A percentile compares a stretch with the other conserved stretches of the same genome.
These are phyloP conservation scores for Arge pagana DNA, from an alignment of 2,888 invertebrate species.

Conservation along the genomic window DNA sequence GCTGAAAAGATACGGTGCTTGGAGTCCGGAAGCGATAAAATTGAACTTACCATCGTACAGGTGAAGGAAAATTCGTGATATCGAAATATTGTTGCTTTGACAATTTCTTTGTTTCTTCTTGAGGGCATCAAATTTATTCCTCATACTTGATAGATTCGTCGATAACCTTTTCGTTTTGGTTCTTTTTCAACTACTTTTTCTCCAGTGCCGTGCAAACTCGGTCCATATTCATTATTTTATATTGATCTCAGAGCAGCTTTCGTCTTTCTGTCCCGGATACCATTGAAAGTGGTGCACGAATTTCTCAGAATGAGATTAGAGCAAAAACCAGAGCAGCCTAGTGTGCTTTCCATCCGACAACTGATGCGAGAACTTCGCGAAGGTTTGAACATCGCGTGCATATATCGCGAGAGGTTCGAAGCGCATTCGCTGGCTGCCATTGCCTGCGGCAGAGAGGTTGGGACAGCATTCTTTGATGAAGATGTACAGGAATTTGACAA, in stretches of 20 bases:
- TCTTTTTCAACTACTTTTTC: too few relatives aligned
- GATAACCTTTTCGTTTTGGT: too few relatives aligned
- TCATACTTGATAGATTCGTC: too few relatives aligned
- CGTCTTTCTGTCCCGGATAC: constrained; percentile 82
- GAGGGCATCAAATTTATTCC: too few relatives aligned
- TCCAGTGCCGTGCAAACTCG: too few relatives aligned
- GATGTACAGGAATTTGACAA: constrained; percentile 75
- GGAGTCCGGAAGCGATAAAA: constrained; percentile 76
- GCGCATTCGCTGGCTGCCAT: constrained; percentile 68
- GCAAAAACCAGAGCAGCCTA: constrained; percentile 80
- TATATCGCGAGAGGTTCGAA: constrained; percentile 78
- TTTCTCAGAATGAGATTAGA: constrained; percentile 85
- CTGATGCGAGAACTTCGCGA: constrained; percentile 89
- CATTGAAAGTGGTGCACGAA: constrained; percentile 91
- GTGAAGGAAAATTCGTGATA: too few relatives aligned
- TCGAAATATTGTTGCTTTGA: too few relatives aligned
- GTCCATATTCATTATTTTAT: constrained; percentile 6
- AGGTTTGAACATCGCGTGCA: constrained; percentile 81
- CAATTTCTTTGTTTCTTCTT: too few relatives aligned
- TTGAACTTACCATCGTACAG: constrained; percentile 84
- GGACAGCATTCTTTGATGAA: constrained; percentile 60
- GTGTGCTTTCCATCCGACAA: constrained; percentile 85
- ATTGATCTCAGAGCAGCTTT: constrained; percentile 76
- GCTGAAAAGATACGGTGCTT: constrained; percentile 71
- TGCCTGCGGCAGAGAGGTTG: constrained; percentile 58